These are phyloP conservation scores for Cephalopachus bancanus DNA, from an alignment of 2,797 vertebrate genomes.

Conservation along the genomic window DNA sequence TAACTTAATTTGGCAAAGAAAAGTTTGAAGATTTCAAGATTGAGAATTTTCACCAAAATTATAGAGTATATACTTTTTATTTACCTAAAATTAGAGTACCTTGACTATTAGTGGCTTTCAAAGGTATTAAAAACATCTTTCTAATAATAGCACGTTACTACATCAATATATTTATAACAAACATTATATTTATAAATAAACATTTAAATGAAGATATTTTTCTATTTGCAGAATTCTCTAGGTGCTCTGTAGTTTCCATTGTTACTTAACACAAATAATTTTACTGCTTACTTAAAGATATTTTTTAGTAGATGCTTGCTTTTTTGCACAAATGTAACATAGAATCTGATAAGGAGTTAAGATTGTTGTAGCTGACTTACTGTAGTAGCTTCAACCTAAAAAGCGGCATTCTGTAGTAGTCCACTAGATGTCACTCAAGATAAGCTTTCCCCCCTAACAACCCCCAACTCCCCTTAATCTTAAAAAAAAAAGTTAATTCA, in stretches of 20 bases:
- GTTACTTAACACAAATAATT: slow-evolving; percentile 13
- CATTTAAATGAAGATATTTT: background rate
- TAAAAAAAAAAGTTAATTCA: no score
- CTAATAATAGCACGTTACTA: background rate
- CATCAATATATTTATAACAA: background rate
- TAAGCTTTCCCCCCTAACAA: background rate
- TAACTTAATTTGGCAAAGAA: background rate
- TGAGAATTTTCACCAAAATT: background rate
- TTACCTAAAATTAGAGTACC: background rate
- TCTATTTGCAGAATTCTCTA: background rate
- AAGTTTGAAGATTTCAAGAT: background rate
- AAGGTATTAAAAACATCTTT: slow-evolving; percentile 8
- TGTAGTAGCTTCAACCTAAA: background rate
- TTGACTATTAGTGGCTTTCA: background rate
- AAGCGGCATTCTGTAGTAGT: background rate
- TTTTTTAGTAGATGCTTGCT: background rate
- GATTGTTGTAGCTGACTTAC: no score
- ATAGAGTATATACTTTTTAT: background rate
- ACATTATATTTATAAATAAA: background rate
- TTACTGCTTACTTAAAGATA: background rate
- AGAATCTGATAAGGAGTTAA: background rate
- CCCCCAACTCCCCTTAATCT: background rate
- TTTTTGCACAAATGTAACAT: background rate
- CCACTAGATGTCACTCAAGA: slow-evolving; percentile 89
- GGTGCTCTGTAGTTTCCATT: background rate